Evolutionary conservation across 2,888 invertebrate species (phyloP).

Genomic region (Periphyllus acericola): DNA sequence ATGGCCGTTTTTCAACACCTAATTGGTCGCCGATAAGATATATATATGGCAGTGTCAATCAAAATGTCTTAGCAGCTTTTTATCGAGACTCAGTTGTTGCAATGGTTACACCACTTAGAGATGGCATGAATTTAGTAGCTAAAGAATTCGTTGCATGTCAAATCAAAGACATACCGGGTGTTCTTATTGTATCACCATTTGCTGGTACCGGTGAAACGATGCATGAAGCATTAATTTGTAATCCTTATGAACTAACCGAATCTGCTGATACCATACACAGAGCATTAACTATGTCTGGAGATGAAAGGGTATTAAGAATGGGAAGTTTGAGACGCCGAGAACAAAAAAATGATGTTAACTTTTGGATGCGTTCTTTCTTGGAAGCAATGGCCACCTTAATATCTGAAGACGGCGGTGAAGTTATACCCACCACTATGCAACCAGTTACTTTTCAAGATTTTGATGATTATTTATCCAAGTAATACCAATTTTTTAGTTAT

Average conservation of each 20-base stretch:
- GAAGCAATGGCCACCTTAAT: slow-evolving; percentile 85
- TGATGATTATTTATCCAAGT: slow-evolving; percentile 88
- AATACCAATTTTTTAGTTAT: slow-evolving; percentile 67
- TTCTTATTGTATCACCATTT: slow-evolving; percentile 88
- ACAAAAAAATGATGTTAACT: slow-evolving; percentile 83
- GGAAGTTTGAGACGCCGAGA: slow-evolving; percentile 84
- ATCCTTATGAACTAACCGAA: slow-evolving; percentile 88
- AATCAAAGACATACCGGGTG: slow-evolving; percentile 85
- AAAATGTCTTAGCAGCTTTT: slow-evolving; percentile 86
- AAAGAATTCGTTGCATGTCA: slow-evolving; percentile 94
- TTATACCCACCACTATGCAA: slow-evolving; percentile 86
- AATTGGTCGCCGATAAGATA: slow-evolving; percentile 93
- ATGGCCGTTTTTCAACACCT: slow-evolving; percentile 88
- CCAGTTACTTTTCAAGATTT: slow-evolving; percentile 92
- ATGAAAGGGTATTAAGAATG: slow-evolving; percentile 87
- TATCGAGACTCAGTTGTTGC: slow-evolving; percentile 89
- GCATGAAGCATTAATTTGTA: slow-evolving; percentile 90
- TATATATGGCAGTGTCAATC: slow-evolving; percentile 88
- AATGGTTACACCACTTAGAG: slow-evolving; percentile 85
- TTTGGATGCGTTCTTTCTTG: slow-evolving; percentile 89
- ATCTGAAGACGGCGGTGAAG: slow-evolving; percentile 80
- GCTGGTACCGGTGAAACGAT: slow-evolving; percentile 94
- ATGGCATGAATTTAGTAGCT: slow-evolving; percentile 92
- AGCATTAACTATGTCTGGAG: slow-evolving; percentile 89
- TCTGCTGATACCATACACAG: slow-evolving; percentile 88